Evolutionary conservation across 2,888 invertebrate species (phyloP), one percentile per base, ranked within the genome.

Genomic region (Cataglyphis albicans): DNA sequence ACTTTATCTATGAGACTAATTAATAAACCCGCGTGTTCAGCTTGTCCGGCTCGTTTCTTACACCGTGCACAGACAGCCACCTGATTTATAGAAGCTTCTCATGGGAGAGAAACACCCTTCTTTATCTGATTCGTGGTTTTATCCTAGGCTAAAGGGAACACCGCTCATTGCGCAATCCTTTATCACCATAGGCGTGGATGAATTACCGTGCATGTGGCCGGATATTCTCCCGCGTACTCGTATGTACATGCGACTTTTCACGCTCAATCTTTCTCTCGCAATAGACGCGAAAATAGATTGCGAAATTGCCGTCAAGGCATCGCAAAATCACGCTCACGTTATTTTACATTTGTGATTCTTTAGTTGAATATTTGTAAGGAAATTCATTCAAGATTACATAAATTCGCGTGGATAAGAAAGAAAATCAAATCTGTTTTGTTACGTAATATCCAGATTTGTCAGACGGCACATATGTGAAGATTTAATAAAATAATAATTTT

Each of bases 151-250:
- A 82, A 87, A 88, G 86, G 9, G 86, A 52, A 52, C 87, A 85
- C 85, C 88, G 92, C 92, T 84, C 87, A 85, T 92, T 91, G 90
- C 89, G 88, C 90, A 91, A 91, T 89, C 86, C 88, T 92, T 92
- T 92, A 92, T 92, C 92, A 91, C 85, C 83, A 76, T 85, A 88
- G 90, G 89, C 90, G 81, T 87, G 90, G 89, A 91, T 92, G 90
- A 91, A 92, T 92, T 87, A 86, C 82, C 83, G 38, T 52, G 65
- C 61, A 61, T 59, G 73, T 76, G 80, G 72, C 29, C 82, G 63
- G 76, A 85, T 83, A 65, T 85, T 83, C 83, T 81, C 81, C 52
- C 85, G 87, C 87, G 83, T 83, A 67, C 59, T 68, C 38, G 25
- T 59, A 59, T 15, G 38, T 25, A 25, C 25, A n/a, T 12, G 35